phyloP scores from a whole-genome alignment of 2,888 invertebrate genomes.

The Cyrtodaria siliqua region DNA sequence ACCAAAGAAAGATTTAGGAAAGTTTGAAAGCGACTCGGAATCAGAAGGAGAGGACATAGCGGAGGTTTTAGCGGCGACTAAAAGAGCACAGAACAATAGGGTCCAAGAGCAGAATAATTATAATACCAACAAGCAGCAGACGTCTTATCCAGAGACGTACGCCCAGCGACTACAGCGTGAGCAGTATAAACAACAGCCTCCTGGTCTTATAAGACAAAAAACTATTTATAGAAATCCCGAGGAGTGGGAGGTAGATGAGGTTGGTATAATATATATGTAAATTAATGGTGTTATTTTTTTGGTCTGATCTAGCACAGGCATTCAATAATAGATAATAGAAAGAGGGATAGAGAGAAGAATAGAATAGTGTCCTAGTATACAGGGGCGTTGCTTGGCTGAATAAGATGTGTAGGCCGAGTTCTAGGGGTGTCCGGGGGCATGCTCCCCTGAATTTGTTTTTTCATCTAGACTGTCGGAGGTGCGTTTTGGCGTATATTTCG shows the following conservation, averaged over 20 bases:
- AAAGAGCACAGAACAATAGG: slow-evolving; percentile 28
- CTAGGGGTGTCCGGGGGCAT: too few species aligned
- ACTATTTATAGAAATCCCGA: slow-evolving; percentile 69
- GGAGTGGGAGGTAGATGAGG: slow-evolving; percentile 68
- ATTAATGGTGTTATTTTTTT: too few species aligned
- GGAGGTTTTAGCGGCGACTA: slow-evolving; percentile 56
- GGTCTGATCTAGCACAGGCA: too few species aligned
- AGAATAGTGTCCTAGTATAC: too few species aligned
- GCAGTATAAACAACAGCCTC: slow-evolving; percentile 63
- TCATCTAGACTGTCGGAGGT: too few species aligned
- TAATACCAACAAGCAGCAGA: slow-evolving; percentile 18
- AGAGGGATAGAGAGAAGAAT: too few species aligned
- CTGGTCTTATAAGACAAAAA: slow-evolving; percentile 66
- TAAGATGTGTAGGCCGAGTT: too few species aligned
- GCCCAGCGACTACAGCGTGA: slow-evolving; percentile 71
- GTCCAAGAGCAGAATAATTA: slow-evolving; percentile 24
- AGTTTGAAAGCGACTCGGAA: slow-evolving; percentile 59
- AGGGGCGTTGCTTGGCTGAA: too few species aligned
- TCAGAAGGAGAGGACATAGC: slow-evolving; percentile 55
- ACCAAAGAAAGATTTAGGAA: slow-evolving; percentile 14
- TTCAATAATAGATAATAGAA: too few species aligned
- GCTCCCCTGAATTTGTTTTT: too few species aligned
- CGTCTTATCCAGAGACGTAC: slow-evolving; percentile 68
- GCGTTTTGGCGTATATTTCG: too few species aligned
- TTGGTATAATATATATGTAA: slow-evolving; percentile 15